Conservation (phyloP, 2,113 vertebrate species). For the Eulemur rufifrons region DNA sequence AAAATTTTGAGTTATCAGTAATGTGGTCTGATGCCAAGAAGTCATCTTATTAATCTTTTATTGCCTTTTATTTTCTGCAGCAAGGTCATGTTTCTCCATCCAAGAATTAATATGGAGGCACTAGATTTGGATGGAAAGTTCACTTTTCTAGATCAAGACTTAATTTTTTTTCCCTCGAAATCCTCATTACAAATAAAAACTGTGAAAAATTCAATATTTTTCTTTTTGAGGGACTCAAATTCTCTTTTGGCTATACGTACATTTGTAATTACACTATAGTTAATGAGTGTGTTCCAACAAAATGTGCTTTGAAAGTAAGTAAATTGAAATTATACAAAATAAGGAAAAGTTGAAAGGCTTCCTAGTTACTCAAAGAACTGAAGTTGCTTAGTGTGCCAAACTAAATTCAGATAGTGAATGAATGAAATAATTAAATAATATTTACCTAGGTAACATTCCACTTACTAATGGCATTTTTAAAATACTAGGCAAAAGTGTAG, state of each 20-base stretch:
- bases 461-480: not conserved
- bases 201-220: not conserved
- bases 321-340: slow-evolving; percentile 3
- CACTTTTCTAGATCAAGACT: not conserved
- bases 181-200: not conserved
- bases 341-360: not conserved
- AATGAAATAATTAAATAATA: not conserved
- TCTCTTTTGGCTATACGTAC: not conserved
- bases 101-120: not conserved
- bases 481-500: not conserved
- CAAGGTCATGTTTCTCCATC: not conserved
- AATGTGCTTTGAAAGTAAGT: slow-evolving; percentile 3
- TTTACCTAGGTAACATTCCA: not conserved
- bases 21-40: not conserved
- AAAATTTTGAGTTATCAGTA: not conserved
- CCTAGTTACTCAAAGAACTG: not conserved
- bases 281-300: slow-evolving; percentile 9
- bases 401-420: not conserved
- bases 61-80: not conserved
- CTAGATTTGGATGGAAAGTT: not conserved
- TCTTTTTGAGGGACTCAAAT: not conserved
- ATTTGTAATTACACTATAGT: not conserved
- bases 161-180: not conserved
- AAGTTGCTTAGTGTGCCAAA: not conserved
- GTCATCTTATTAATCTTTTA: not conserved